Conservation (phyloP, 2,888 invertebrate genomes). For the Polymixis lichenea region DNA sequence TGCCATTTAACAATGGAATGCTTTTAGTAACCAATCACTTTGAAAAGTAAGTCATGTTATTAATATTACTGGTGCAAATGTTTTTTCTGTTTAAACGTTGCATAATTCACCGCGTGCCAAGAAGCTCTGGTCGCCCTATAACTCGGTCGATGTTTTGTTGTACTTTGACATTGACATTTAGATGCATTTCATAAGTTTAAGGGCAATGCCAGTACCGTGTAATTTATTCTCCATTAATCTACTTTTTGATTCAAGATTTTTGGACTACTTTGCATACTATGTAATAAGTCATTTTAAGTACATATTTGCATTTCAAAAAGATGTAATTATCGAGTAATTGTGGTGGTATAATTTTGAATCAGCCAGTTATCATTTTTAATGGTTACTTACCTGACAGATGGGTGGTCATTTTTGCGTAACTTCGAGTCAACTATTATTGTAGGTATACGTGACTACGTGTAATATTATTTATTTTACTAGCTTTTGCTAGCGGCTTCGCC, state of each 20-base stretch:
- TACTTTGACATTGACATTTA: slow-evolving; percentile 63
- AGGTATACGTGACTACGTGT: too few species aligned
- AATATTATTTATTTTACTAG: too few species aligned
- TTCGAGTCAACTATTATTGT: too few species aligned
- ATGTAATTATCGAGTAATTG: slow-evolving; percentile 1
- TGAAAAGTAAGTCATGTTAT: not conserved
- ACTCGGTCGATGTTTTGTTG: slow-evolving; percentile 26
- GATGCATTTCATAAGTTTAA: slow-evolving; percentile 59
- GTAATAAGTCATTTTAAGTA: slow-evolving; percentile 17
- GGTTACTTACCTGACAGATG: too few species aligned
- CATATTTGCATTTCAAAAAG: slow-evolving; percentile 35
- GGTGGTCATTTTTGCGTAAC: too few species aligned
- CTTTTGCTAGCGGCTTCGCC: too few species aligned
- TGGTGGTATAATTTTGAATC: too few species aligned
- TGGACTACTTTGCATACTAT: slow-evolving; percentile 23
- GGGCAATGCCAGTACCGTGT: slow-evolving; percentile 52
- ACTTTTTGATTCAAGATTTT: slow-evolving; percentile 37
- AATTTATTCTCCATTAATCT: slow-evolving; percentile 64
- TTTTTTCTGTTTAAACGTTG: not conserved
- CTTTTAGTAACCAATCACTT: not conserved
- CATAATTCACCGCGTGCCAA: not conserved
- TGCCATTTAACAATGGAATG: slow-evolving; percentile 5
- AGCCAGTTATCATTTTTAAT: too few species aligned
- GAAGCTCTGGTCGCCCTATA: slow-evolving; percentile 16
- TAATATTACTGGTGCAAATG: not conserved